These are phyloP conservation scores for Melitaea athalia DNA, from an alignment of 2,888 invertebrate species.

Conservation along the genomic window DNA sequence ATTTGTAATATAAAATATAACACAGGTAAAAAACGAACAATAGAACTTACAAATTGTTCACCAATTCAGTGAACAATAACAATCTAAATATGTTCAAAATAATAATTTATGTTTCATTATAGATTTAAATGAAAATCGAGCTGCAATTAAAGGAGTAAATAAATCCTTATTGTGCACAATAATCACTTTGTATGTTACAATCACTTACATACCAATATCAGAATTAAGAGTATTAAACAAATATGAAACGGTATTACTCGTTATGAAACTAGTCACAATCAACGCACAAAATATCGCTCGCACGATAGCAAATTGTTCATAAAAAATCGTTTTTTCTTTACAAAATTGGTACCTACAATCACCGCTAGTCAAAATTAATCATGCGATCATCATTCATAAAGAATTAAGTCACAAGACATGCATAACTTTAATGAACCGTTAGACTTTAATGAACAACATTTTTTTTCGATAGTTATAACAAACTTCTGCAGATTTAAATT, in stretches of 20 bases:
- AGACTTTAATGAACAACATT: slow-evolving; percentile 23
- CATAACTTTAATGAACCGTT: slow-evolving; percentile 27
- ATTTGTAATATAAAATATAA: slow-evolving; percentile 28
- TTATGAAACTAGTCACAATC: slow-evolving; percentile 24
- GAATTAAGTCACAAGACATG: slow-evolving; percentile 42
- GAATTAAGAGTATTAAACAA: slow-evolving; percentile 38
- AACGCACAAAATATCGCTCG: slow-evolving; percentile 20
- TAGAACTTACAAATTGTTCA: slow-evolving; percentile 14
- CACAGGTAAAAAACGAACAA: slow-evolving; percentile 21
- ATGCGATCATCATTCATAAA: slow-evolving; percentile 39
- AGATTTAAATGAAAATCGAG: slow-evolving; percentile 15
- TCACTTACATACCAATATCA: slow-evolving; percentile 34
- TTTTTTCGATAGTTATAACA: slow-evolving; percentile 33
- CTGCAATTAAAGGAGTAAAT: slow-evolving; percentile 32
- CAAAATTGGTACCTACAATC: slow-evolving; percentile 41
- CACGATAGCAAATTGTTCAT: slow-evolving; percentile 19
- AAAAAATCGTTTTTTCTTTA: slow-evolving; percentile 31
- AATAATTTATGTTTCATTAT: slow-evolving; percentile 9
- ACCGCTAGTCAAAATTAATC: slow-evolving; percentile 37
- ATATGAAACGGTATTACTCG: slow-evolving; percentile 23
- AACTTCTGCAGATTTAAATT: slow-evolving; percentile 39
- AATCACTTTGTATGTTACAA: slow-evolving; percentile 30
- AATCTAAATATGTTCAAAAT: slow-evolving; percentile 17
- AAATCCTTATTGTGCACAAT: slow-evolving; percentile 34
- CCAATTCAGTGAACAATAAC: slow-evolving; percentile 21